These are phyloP conservation scores for Gymnosoma rotundatum DNA, from an alignment of 2,888 invertebrate genomes.

Conservation along the genomic window DNA sequence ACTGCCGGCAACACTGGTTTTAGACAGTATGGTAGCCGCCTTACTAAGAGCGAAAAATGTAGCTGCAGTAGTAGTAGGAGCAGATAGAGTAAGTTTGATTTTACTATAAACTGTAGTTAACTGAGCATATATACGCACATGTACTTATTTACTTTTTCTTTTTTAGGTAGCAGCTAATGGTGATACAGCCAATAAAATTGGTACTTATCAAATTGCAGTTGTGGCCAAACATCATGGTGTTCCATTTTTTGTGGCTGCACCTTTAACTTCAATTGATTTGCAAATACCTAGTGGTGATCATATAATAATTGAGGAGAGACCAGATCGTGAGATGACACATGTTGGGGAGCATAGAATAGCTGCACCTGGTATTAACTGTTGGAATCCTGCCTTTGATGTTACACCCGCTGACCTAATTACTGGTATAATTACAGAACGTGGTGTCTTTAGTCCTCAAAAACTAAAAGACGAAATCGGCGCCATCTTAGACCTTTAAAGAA, in stretches of 20 bases:
- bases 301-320: conserved; percentile 97
- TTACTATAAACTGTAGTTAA: neutral
- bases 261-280: conserved; percentile 94
- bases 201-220: conserved; percentile 97
- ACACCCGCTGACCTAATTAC: conserved; percentile 96
- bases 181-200: conserved; percentile 99
- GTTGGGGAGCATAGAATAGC: conserved; percentile 94
- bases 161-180: conserved; percentile 94
- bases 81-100: conserved; percentile 89
- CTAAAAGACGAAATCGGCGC: conserved; percentile 78
- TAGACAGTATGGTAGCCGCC: conserved; percentile 97
- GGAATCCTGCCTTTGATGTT: conserved; percentile 99
- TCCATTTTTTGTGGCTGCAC: conserved; percentile 98
- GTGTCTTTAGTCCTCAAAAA: conserved; percentile 88
- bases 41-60: conserved; percentile 92
- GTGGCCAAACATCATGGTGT: conserved; percentile 94
- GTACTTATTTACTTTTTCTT: neutral
- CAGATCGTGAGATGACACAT: conserved; percentile 95
- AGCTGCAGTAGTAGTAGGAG: conserved; percentile 97
- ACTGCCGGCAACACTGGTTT: conserved; percentile 95
- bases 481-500: conserved; percentile 63
- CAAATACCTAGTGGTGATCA: conserved; percentile 89
- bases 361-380: conserved; percentile 95
- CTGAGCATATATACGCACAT: neutral
- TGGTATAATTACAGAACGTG: conserved; percentile 96